Conservation (phyloP, 2,113 vertebrate genomes). For the Hepsetus odoe region DNA sequence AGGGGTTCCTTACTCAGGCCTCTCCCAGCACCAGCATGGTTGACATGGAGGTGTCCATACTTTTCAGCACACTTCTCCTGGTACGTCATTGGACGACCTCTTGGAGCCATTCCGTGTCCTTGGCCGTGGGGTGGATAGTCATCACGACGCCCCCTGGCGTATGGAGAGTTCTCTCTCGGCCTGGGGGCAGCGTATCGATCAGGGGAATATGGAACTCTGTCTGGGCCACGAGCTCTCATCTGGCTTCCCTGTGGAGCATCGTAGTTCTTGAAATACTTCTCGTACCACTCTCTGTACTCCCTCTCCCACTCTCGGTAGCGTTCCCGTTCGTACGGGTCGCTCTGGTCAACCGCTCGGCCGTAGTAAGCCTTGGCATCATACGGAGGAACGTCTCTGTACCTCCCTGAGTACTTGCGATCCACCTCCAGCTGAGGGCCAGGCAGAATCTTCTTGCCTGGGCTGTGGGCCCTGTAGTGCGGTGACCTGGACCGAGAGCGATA, state of each 20-base stretch:
- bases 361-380: slow-evolving; percentile 87
- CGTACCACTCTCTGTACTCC: slow-evolving; percentile 92
- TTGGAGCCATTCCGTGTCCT: slow-evolving; percentile 56
- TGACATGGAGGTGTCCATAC: slow-evolving; percentile 71
- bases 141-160: slow-evolving; percentile 75
- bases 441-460: slow-evolving; percentile 83
- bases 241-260: slow-evolving; percentile 73
- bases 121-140: slow-evolving; percentile 75
- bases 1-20: slow-evolving; percentile 68
- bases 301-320: slow-evolving; percentile 88
- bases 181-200: slow-evolving; percentile 77
- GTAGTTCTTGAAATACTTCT: slow-evolving; percentile 90
- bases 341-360: slow-evolving; percentile 76
- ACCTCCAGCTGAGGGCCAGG: slow-evolving; percentile 74
- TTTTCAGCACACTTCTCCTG: slow-evolving; percentile 76
- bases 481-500: slow-evolving; percentile 86
- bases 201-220: slow-evolving; percentile 72
- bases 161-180: slow-evolving; percentile 84
- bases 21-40: slow-evolving; percentile 18
- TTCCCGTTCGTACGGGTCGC: slow-evolving; percentile 87
- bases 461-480: slow-evolving; percentile 81
- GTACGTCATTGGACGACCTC: slow-evolving; percentile 72
- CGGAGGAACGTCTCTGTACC: slow-evolving; percentile 82
- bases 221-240: slow-evolving; percentile 73
- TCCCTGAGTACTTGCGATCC: slow-evolving; percentile 50